A percentile compares a stretch with the other conserved stretches of the same genome.
These are phyloP conservation scores for Trichopria drosophilae DNA, from an alignment of 2,888 invertebrate genomes.

Conservation along the genomic window DNA sequence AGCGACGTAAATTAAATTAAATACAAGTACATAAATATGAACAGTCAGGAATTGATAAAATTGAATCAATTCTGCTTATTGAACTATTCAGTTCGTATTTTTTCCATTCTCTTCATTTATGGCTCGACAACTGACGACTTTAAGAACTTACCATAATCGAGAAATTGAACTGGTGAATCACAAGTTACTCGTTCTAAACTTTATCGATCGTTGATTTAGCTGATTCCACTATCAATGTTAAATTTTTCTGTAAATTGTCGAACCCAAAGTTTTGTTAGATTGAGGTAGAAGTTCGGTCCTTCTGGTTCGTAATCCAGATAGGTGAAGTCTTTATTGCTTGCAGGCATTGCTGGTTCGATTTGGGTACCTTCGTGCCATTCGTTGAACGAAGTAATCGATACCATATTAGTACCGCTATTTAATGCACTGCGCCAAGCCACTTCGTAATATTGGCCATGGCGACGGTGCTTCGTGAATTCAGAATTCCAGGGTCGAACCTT, in stretches of 20 bases:
- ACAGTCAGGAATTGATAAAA: too few species aligned
- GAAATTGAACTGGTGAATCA: too few species aligned
- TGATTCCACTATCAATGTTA: conserved; percentile 11
- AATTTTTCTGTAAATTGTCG: conserved; percentile 58
- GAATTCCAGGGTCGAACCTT: conserved; percentile 64
- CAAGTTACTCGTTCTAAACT: too few species aligned
- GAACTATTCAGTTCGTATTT: too few species aligned
- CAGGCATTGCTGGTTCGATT: conserved; percentile 68
- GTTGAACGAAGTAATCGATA: conserved; percentile 73
- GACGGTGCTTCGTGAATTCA: conserved; percentile 60
- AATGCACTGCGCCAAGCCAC: conserved; percentile 67
- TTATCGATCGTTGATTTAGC: background rate
- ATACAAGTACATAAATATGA: too few species aligned
- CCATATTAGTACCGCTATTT: conserved; percentile 61
- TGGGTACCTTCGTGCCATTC: conserved; percentile 79
- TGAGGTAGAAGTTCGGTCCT: conserved; percentile 66
- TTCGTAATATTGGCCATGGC: conserved; percentile 67
- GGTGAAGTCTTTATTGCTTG: conserved; percentile 53
- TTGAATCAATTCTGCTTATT: too few species aligned
- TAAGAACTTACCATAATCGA: too few species aligned
- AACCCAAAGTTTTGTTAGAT: conserved; percentile 67
- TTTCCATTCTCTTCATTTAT: too few species aligned
- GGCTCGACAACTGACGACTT: too few species aligned
- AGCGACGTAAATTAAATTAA: too few species aligned
- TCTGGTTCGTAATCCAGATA: conserved; percentile 68